phyloP scores from a whole-genome alignment of 92 coral and sea anemone genomes.

The Scolanthus callimorphus region DNA sequence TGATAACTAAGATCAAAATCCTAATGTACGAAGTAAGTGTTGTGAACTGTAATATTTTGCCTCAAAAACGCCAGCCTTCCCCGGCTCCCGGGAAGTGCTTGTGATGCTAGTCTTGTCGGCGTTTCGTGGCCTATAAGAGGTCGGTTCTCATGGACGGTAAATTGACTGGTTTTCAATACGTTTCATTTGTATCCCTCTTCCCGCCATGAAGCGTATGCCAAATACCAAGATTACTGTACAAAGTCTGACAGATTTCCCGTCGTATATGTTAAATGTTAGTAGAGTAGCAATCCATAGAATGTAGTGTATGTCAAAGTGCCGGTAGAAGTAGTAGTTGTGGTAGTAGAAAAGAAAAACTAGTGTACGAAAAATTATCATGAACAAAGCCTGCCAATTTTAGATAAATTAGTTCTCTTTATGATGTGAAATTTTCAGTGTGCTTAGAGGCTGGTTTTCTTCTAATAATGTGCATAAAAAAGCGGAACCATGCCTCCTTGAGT shows the following conservation, averaged over 20 bases:
- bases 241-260: conserved; percentile 26
- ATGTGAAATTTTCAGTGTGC: not conserved
- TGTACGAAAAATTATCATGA: conserved; percentile 2
- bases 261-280: conserved; percentile 5
- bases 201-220: conserved; percentile 8
- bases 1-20: conserved; percentile 45
- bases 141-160: not conserved
- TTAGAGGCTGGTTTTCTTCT: conserved; percentile 48
- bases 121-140: conserved; percentile 5
- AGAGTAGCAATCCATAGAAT: conserved; percentile 5
- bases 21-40: conserved; percentile 22
- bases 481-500: conserved; percentile 3
- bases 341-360: conserved; percentile 8
- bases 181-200: conserved; percentile 21
- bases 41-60: conserved; percentile 62
- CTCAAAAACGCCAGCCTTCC: conserved; percentile 23
- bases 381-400: conserved; percentile 5
- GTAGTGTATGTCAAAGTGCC: conserved; percentile 3
- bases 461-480: conserved; percentile 42
- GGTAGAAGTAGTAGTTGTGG: conserved; percentile 6
- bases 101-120: conserved; percentile 11
- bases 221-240: conserved; percentile 20
- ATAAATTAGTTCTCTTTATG: not conserved
- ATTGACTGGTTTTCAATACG: conserved; percentile 15
- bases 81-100: conserved; percentile 3